Conservation (phyloP, 2,888 invertebrate species). For the Altica lythri region DNA sequence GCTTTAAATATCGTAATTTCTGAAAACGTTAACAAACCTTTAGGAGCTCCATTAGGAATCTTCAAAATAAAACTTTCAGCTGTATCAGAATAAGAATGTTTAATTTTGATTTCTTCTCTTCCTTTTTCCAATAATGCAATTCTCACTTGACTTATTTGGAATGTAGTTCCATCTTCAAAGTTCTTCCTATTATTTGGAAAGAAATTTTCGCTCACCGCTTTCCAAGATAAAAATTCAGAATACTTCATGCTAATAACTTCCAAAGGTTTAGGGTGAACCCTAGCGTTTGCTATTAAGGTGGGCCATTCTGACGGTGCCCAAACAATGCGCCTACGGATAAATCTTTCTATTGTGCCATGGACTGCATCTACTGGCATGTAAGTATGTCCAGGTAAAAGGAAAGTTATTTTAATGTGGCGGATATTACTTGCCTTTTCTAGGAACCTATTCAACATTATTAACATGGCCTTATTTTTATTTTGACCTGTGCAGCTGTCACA, state of each 20-base stretch:
- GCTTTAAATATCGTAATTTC: background rate
- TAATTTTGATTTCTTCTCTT: constrained; percentile 1
- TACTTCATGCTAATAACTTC: constrained; percentile 5
- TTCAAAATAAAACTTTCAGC: background rate
- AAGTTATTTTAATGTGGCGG: constrained; percentile 14
- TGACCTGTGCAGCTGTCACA: constrained; percentile 15
- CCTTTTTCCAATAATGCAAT: constrained; percentile 11
- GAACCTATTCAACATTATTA: constrained; percentile 12
- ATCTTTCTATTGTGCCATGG: constrained; percentile 17
- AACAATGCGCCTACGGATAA: constrained; percentile 11
- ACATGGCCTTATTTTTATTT: constrained; percentile 9
- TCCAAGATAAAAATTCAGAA: constrained; percentile 16
- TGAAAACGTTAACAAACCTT: background rate
- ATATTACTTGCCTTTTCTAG: constrained; percentile 11
- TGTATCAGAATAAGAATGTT: background rate
- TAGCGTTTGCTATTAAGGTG: constrained; percentile 12
- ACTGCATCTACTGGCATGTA: constrained; percentile 22
- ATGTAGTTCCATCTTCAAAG: constrained; percentile 12
- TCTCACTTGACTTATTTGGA: constrained; percentile 7
- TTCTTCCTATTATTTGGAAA: constrained; percentile 9
- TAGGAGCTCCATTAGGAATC: background rate
- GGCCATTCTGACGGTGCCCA: constrained; percentile 24
- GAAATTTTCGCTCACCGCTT: constrained; percentile 1
- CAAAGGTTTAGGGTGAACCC: constrained; percentile 16
- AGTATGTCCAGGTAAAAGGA: constrained; percentile 16